These are phyloP conservation scores for Uria lomvia DNA, from an alignment of 2,113 vertebrate genomes.

Conservation along the genomic window DNA sequence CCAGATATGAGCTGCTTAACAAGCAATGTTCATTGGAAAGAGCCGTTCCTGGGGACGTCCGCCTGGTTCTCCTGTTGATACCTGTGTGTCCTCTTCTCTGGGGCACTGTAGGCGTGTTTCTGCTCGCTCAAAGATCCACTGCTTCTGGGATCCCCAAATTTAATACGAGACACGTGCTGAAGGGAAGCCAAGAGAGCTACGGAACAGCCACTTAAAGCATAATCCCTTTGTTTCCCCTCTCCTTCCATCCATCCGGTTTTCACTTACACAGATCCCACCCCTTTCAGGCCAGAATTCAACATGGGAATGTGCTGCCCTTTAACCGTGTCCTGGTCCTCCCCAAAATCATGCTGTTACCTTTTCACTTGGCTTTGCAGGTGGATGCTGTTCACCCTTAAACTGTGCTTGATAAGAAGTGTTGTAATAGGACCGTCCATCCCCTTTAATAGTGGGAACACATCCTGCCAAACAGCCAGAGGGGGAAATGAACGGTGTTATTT, in stretches of 20 bases:
- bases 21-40: neutral
- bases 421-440: neutral
- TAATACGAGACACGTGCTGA: neutral
- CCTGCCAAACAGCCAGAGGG: neutral
- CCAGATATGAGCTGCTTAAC: neutral
- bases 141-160: conserved; percentile 31
- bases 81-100: neutral
- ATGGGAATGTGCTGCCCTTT: neutral
- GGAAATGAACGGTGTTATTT: neutral
- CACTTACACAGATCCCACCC: neutral
- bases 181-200: neutral
- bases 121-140: neutral
- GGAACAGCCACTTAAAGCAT: neutral
- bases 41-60: neutral
- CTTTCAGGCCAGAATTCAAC: neutral
- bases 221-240: neutral
- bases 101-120: neutral
- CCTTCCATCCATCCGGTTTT: neutral
- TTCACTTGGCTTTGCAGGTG: neutral
- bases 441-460: neutral
- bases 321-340: neutral
- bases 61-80: neutral
- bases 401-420: conserved; percentile 16
- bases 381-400: conserved; percentile 2
- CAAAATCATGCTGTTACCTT: neutral